Conservation (phyloP, 2,888 invertebrate species). For the Gymnoscelis rufifasciata region DNA sequence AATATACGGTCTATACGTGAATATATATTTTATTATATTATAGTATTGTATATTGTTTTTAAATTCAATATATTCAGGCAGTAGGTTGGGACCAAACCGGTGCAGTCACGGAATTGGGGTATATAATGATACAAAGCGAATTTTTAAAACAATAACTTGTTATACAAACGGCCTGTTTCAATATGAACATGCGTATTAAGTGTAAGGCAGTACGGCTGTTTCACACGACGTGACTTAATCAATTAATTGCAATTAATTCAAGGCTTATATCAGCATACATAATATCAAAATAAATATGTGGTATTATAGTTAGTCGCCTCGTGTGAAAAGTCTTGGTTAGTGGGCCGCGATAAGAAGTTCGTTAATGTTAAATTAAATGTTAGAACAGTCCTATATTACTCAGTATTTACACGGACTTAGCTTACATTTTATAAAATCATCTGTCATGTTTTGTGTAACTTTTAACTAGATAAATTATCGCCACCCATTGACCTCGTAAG, state of each 20-base stretch:
- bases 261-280: too few species aligned
- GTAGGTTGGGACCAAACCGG: slow-evolving; percentile 72
- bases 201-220: neutral
- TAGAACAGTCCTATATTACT: slow-evolving; percentile 29
- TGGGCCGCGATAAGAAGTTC: slow-evolving; percentile 34
- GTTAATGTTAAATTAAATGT: slow-evolving; percentile 25
- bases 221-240: neutral
- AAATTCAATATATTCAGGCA: slow-evolving; percentile 19
- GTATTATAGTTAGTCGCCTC: neutral
- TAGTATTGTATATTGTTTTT: slow-evolving; percentile 32
- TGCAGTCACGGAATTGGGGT: slow-evolving; percentile 61
- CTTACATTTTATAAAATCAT: slow-evolving; percentile 25
- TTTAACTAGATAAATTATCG: slow-evolving; percentile 18
- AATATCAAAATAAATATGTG: neutral
- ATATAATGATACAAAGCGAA: slow-evolving; percentile 39
- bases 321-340: slow-evolving; percentile 25
- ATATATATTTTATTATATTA: slow-evolving; percentile 42
- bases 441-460: slow-evolving; percentile 17
- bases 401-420: slow-evolving; percentile 28
- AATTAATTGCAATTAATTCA: too few species aligned
- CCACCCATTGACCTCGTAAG: slow-evolving; percentile 26
- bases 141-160: slow-evolving; percentile 34
- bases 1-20: slow-evolving; percentile 63
- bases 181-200: slow-evolving; percentile 43
- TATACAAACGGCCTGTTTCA: slow-evolving; percentile 51